Evolutionary conservation across 2,113 vertebrate species (phyloP), one percentile per base, ranked within the genome.

Genomic region (Ictalurus punctatus): DNA sequence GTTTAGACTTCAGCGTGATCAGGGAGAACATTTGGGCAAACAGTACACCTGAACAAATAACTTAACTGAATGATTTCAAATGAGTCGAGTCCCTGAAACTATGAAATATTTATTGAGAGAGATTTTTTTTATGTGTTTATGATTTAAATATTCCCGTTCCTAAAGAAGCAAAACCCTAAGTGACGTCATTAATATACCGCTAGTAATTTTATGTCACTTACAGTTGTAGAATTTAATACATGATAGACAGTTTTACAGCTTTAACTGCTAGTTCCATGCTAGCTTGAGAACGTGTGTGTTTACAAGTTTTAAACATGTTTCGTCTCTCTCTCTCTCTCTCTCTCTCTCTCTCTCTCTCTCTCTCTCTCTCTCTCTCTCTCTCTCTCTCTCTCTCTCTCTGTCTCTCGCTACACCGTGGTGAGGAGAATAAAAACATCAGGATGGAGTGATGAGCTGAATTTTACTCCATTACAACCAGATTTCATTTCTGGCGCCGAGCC

Each of bases 391-490:
- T 54, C 52, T 65, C 23, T 65, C 30, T 71, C 30, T 71, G 44
- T 84, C 73, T 79, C 81, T 30, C 44, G 34, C 63, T 90, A 17
- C 83, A 86, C 25, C 16, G 4, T 54, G 83, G 34, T n/a, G 79
- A 40, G 58, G 84, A 40, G 17, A 88, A 88, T 83, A 63, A 74
- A 85, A 88, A 44, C 10, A 58, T 74, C 83, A 88, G 86, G 48
- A 65, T 7, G 34, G 67, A 82, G 21, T 65, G 74, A 86, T 81
- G 83, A 63, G 56, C 69, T 71, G 54, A 76, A 82, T 56, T 74
- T 30, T 40, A 40, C 85, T 90, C 83, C 58, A 76, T 86, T 88
- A 84, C 83, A 63, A 76, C 69, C 83, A 90, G 40, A 90, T 88
- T 88, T 88, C 12, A 40, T 85, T 88, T 74, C 71, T 84, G 89